Percentiles rank a stretch among this genome's conserved stretches.
Evolutionary conservation across 1,140 invertebrate species (phyloP).

Genomic region (Formica exsecta): DNA sequence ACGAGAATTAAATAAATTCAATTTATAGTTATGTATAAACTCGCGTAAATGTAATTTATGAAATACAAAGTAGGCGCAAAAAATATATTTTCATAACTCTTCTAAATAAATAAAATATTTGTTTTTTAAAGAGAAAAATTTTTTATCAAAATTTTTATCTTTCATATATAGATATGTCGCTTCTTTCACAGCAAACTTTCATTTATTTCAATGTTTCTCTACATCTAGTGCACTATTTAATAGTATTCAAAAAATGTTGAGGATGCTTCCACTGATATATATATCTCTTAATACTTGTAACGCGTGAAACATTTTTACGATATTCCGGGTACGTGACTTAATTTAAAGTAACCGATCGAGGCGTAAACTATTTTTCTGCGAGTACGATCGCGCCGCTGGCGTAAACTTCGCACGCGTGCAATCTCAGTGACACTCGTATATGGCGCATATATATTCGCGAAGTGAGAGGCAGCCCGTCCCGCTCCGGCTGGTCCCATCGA

Average conservation of each 20-base stretch:
- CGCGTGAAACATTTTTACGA: slow-evolving; percentile 27
- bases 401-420: slow-evolving; percentile 59
- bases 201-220: neutral
- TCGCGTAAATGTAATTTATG: neutral
- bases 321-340: slow-evolving; percentile 24
- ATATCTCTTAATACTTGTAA: slow-evolving; percentile 25
- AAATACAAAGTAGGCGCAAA: neutral
- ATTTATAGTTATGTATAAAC: neutral
- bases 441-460: slow-evolving; percentile 36
- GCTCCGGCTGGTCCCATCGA: neutral
- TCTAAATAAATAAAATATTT: neutral
- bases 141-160: neutral
- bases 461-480: slow-evolving; percentile 31
- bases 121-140: neutral
- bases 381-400: slow-evolving; percentile 29
- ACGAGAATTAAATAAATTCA: slow-evolving; percentile 1
- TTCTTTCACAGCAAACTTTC: neutral
- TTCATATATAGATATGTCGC: neutral
- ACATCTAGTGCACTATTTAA: neutral
- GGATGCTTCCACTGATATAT: neutral
- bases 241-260: neutral
- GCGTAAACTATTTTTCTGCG: slow-evolving; percentile 40
- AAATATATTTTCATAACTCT: neutral
- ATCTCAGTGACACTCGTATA: slow-evolving; percentile 66
- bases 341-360: slow-evolving; percentile 52